Evolutionary conservation across 1,140 invertebrate genomes (phyloP), one percentile per base, ranked within the genome.

Genomic region (Sminthurinus signatus): DNA sequence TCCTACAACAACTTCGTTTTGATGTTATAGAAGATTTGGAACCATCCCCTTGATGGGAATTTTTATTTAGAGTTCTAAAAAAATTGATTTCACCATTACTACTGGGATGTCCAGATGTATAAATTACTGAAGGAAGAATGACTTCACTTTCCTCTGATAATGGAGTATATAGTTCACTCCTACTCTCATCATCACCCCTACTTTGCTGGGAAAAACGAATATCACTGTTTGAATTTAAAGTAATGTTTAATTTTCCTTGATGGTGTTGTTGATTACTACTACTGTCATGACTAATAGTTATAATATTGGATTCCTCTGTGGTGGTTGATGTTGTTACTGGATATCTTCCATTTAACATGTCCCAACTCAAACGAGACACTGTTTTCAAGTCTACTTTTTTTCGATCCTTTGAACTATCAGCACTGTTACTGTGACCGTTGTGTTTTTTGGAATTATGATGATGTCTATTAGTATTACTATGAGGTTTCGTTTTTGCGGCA

Each of bases 301-400:
- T n/a, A n/a, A n/a, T n/a, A n/a, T n/a, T n/a, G n/a, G n/a, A n/a
- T n/a, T n/a, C n/a, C n/a, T n/a, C n/a, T n/a, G n/a, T n/a, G n/a
- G 23, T 43, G 15, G 2, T 27, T 31, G 57, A 51, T 52, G n/a
- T 58, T 23, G 43, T 50, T 15, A 2, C 5, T 12, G 27, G 31
- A 21, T 5, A 19, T 21, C 61, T 67, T 14, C 52, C 29, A 50
- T 70, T 70, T 10, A 70, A 32, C 28, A 67, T n/a, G 17, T 70
- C 56, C 69, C 69, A 70, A 62, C 65, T 70, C 15, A 64, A 46
- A 46, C 62, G 21, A 21, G 69, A 70, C 3, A 64, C 50, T 60
- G 57, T 29, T 29, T 52, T 52, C 50, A 52, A 28, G 50, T 52
- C 44, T 14, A n/a, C 8, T 14, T 46, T 46, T 4, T 17, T n/a